A percentile compares a stretch with the other conserved stretches of the same genome.
Evolutionary conservation across 1,140 invertebrate species (phyloP).

Genomic region (Drosophila ficusphila): DNA sequence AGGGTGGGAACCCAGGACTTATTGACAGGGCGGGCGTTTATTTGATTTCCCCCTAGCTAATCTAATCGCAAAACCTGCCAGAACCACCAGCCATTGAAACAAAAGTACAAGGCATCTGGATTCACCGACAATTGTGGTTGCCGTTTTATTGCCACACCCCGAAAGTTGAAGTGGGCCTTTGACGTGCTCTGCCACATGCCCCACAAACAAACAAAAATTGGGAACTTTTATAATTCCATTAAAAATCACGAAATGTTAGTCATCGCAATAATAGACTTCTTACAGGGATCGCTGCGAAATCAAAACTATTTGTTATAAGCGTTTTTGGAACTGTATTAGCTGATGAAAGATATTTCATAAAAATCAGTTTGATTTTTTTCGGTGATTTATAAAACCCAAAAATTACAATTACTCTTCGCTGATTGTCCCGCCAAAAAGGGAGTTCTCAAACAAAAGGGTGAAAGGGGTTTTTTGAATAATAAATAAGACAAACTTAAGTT

Average conservation of each 20-base stretch:
- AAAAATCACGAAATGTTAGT: constrained; percentile 38
- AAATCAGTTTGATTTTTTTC: no score
- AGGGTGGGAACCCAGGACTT: constrained; percentile 34
- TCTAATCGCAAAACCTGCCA: constrained; percentile 77
- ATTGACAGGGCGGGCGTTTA: constrained; percentile 57
- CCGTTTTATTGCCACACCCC: constrained; percentile 78
- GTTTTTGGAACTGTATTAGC: no score
- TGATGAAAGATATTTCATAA: no score
- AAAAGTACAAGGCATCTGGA: constrained; percentile 67
- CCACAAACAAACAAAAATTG: background rate
- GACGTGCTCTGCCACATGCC: constrained; percentile 28
- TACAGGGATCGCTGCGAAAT: background rate
- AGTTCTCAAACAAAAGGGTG: background rate
- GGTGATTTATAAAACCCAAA: background rate
- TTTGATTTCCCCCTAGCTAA: constrained; percentile 59
- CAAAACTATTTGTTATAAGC: background rate
- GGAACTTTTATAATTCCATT: constrained; percentile 37
- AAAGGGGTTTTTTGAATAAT: constrained; percentile 54
- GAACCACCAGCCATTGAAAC: constrained; percentile 69
- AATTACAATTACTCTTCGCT: background rate
- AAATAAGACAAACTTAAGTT: constrained; percentile 72
- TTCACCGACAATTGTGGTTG: constrained; percentile 33
- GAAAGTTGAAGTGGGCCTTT: constrained; percentile 28
- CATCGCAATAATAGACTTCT: background rate
- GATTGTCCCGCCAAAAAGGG: background rate